Conservation (phyloP, 1,140 invertebrate genomes). For the Nautilus pompilius region DNA sequence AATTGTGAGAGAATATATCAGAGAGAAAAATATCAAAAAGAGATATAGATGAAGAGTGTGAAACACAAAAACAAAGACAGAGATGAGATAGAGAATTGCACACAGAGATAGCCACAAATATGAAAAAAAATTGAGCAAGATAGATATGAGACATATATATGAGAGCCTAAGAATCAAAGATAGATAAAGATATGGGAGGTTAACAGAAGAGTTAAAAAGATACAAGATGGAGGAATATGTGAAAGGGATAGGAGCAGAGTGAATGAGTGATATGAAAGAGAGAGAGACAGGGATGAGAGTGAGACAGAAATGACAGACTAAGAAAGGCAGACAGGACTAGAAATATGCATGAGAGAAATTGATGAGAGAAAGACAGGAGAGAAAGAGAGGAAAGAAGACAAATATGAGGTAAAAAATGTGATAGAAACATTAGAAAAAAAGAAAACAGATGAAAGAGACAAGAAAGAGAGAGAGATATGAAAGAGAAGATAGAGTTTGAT, state of each 20-base stretch:
- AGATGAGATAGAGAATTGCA: not conserved
- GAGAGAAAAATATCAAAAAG: not conserved
- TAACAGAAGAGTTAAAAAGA: too few relatives aligned
- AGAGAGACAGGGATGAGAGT: not conserved
- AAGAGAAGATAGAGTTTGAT: not conserved
- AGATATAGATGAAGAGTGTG: not conserved
- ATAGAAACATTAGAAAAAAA: not conserved
- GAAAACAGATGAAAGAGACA: not conserved
- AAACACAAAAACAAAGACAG: not conserved
- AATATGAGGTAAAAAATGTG: not conserved
- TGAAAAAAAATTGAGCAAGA: too few relatives aligned
- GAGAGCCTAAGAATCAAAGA: too few relatives aligned
- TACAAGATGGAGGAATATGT: too few relatives aligned
- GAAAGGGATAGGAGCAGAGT: too few relatives aligned
- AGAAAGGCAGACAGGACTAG: not conserved
- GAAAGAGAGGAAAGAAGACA: not conserved
- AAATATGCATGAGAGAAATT: not conserved
- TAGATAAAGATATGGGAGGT: too few relatives aligned
- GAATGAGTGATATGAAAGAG: not conserved
- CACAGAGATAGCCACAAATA: conserved; percentile 4
- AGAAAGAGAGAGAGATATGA: conserved; percentile 6
- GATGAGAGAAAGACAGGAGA: not conserved
- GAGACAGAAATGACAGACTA: not conserved
- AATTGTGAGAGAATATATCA: too few relatives aligned
- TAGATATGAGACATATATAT: too few relatives aligned